Evolutionary conservation across 92 coral and sea anemone species (phyloP), one percentile per base, ranked within the genome.

Genomic region (Parazoanthus swiftii): DNA sequence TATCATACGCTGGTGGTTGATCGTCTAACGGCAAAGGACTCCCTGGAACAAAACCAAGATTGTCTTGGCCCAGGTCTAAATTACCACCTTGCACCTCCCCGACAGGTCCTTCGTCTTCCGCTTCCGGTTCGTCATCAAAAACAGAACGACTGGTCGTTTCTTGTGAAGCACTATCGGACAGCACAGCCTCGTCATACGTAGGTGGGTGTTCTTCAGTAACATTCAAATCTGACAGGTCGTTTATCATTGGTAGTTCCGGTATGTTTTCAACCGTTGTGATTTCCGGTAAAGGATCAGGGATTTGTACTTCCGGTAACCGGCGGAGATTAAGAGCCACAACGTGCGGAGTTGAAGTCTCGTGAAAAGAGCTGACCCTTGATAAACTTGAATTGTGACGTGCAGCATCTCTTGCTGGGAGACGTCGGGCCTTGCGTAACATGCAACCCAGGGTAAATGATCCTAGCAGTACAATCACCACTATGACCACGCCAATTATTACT

Each of bases 131-230:
- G 20, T 71, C 58, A 20, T 37, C 50, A 39, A 43, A 20, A 38
- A 18, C 50, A 21, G 76, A 82, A 23, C 67, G 66, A n/a, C 26
- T 25, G 43, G 66, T 15, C 1, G 82, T 46, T 8, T 35, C 77
- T 46, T 46, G 87, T 0, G 68, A 71, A 33, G 71, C 76, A n/a
- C 54, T 70, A 37, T 82, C 67, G 10, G 79, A 71, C 6, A 23
- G 78, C 4, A 84, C 65, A 8, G 87, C 87, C 67, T 84, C 78
- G 44, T 84, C 87, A 72, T 84, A 84, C 20, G 79, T 23, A 48
- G 87, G 87, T 6, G 87, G 87, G 29, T 18, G 43, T 44, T 84
- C 87, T 35, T 84, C 87, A 9, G 72, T 68, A 26, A 84, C n/a
- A 73, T 71, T 84, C 6, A 84, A 26, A 11, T 71, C 87, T 14